phyloP scores from a whole-genome alignment of 2,888 invertebrate species.

The Temnothorax ravouxi region DNA sequence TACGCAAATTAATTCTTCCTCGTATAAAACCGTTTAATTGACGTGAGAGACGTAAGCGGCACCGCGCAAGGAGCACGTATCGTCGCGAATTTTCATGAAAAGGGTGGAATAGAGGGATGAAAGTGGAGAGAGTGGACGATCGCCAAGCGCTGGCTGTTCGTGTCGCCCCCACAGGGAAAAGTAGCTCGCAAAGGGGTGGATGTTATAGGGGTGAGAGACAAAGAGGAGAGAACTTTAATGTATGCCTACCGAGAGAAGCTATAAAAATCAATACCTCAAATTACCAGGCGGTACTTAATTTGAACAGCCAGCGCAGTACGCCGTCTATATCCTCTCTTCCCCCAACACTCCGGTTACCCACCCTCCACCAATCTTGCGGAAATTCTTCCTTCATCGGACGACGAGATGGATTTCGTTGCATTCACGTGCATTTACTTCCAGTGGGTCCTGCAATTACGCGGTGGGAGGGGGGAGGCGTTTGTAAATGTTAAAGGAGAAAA shows the following conservation, averaged over 20 bases:
- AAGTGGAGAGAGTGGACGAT: conserved; percentile 70
- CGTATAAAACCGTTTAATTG: conserved; percentile 47
- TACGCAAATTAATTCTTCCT: conserved; percentile 50
- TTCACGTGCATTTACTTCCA: conserved; percentile 77
- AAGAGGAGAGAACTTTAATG: conserved; percentile 83
- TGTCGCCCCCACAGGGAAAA: conserved; percentile 80
- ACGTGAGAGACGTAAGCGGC: conserved; percentile 30
- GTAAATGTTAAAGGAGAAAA: conserved; percentile 74
- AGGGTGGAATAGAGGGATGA: conserved; percentile 23
- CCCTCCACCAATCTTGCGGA: conserved; percentile 57
- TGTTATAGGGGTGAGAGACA: conserved; percentile 72
- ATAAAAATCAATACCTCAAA: conserved; percentile 87
- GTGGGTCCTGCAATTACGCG: conserved; percentile 73
- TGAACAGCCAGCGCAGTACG: conserved; percentile 80
- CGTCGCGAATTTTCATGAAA: conserved; percentile 56
- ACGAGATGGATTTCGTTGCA: conserved; percentile 76
- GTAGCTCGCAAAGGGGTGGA: conserved; percentile 71
- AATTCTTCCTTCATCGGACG: conserved; percentile 69
- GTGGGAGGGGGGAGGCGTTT: conserved; percentile 63
- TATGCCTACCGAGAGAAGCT: conserved; percentile 86
- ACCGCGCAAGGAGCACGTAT: conserved; percentile 36
- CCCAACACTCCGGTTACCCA: conserved; percentile 54
- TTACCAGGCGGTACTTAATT: conserved; percentile 86
- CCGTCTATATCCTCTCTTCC: conserved; percentile 69
- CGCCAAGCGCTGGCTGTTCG: conserved; percentile 83